phyloP scores from a whole-genome alignment of 2,888 invertebrate genomes.

The Eristalinus sepulchralis region DNA sequence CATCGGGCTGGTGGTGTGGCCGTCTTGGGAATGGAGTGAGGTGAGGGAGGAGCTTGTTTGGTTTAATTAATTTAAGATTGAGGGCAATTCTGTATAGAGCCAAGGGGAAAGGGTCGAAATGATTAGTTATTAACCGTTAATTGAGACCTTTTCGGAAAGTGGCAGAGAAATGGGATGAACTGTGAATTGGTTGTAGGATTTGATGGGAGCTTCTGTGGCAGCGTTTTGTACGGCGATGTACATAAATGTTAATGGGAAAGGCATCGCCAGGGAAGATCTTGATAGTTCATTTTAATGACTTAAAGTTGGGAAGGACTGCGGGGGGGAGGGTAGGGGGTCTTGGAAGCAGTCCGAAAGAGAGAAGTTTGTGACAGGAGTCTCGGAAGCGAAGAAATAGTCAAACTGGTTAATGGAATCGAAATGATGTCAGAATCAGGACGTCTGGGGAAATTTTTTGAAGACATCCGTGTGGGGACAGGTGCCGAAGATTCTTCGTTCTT shows the following conservation, averaged over 20 bases:
- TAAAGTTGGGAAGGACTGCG: background rate
- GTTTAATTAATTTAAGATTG: constrained; percentile 35
- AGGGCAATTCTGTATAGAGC: constrained; percentile 3
- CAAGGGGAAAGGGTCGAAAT: background rate
- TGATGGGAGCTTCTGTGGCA: background rate
- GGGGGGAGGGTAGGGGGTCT: no score
- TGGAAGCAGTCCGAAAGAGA: no score
- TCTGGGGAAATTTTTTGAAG: no score
- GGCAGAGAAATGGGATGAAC: background rate
- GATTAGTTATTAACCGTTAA: constrained; percentile 39
- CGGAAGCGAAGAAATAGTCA: no score
- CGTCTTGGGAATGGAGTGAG: background rate
- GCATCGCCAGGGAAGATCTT: background rate
- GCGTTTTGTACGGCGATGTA: background rate
- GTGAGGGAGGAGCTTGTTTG: background rate
- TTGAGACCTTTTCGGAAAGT: background rate
- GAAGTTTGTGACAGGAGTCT: no score
- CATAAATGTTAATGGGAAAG: background rate
- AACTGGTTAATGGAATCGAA: no score
- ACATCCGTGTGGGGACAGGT: no score
- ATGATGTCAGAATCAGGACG: no score
- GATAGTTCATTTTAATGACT: background rate
- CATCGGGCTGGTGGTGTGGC: background rate
- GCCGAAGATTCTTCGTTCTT: no score
- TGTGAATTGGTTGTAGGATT: background rate